These are phyloP conservation scores for Caenorhabditis panamensis DNA, from an alignment of 2,888 invertebrate genomes.

Conservation along the genomic window DNA sequence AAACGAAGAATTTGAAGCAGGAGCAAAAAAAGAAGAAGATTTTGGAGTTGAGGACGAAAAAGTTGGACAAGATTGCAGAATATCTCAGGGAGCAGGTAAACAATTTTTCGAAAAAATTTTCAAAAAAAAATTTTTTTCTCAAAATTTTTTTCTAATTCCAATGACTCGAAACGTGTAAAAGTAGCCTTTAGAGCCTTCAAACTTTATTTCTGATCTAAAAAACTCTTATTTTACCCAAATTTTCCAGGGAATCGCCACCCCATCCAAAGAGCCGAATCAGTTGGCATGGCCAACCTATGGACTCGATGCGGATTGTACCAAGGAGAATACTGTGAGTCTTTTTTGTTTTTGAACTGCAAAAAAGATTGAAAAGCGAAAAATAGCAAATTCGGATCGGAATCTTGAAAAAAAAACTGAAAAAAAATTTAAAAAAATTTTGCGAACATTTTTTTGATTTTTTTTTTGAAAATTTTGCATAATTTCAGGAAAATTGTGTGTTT, in stretches of 20 bases:
- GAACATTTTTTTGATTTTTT: not conserved
- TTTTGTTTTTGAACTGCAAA: not conserved
- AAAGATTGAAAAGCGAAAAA: not conserved
- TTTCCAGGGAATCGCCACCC: conserved; percentile 32
- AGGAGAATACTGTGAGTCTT: conserved; percentile 65
- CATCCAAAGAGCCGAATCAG: conserved; percentile 34
- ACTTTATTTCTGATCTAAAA: no score
- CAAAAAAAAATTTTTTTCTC: not conserved
- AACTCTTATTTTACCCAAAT: no score
- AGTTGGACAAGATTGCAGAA: conserved; percentile 40
- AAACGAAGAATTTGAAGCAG: conserved; percentile 21
- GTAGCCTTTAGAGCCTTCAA: no score
- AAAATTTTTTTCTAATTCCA: not conserved
- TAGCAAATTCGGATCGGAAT: not conserved
- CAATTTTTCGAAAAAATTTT: not conserved
- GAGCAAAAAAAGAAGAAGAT: conserved; percentile 25
- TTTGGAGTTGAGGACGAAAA: conserved; percentile 14
- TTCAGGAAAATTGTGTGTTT: no score
- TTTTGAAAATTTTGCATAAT: not conserved
- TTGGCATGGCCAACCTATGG: conserved; percentile 63
- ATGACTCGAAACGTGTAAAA: not conserved
- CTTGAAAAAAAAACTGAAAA: no score
- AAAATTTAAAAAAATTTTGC: no score
- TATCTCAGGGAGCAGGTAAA: conserved; percentile 35
- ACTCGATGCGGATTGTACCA: conserved; percentile 69